These are phyloP conservation scores for Lamprotornis superbus DNA, from an alignment of 2,113 vertebrate species.

Conservation along the genomic window DNA sequence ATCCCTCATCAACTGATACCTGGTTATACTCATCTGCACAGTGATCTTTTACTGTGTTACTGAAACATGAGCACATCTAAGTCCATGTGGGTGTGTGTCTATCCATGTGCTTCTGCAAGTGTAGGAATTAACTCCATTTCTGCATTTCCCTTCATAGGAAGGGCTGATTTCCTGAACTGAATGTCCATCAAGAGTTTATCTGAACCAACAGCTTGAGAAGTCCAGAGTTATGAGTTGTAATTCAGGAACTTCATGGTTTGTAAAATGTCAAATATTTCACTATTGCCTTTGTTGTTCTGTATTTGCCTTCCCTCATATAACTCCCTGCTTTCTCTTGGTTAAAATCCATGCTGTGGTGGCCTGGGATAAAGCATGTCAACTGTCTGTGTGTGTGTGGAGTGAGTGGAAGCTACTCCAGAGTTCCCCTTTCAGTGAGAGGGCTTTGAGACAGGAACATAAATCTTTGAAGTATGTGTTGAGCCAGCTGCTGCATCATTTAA, in stretches of 20 bases:
- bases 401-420: constrained; percentile 20
- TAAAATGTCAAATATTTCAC: neutral
- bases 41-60: neutral
- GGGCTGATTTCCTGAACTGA: neutral
- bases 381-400: neutral
- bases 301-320: neutral
- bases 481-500: constrained; percentile 72
- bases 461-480: constrained; percentile 64
- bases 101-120: neutral
- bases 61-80: neutral
- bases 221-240: neutral
- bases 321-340: neutral
- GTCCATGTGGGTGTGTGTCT: neutral
- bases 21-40: neutral
- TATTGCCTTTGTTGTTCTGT: neutral
- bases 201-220: neutral
- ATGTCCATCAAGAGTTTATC: neutral
- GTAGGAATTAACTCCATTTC: neutral
- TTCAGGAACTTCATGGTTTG: neutral
- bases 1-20: neutral
- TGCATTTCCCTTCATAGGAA: neutral
- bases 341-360: neutral
- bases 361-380: neutral
- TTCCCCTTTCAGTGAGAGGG: constrained; percentile 24
- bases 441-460: constrained; percentile 45